Conservation (phyloP, 2,797 vertebrate genomes). For the Malurus leucopterus region DNA sequence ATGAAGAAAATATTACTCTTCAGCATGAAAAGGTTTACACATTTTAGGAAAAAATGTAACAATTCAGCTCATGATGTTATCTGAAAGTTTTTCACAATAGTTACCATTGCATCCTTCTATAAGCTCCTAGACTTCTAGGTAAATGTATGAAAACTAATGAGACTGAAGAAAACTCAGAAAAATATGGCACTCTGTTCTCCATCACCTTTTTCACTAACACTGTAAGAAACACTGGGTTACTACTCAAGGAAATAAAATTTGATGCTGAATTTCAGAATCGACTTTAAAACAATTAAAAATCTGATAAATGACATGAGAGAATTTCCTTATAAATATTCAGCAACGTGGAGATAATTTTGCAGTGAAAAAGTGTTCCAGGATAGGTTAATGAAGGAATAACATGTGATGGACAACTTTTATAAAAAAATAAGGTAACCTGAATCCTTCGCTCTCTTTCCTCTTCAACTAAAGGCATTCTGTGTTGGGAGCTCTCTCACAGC, state of each 20-base stretch:
- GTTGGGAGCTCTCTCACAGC: neutral
- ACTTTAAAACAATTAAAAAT: neutral
- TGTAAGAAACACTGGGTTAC: neutral
- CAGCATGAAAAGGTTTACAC: neutral
- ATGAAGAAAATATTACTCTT: neutral
- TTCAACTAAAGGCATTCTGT: neutral
- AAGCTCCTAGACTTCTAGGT: neutral
- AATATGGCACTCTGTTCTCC: neutral
- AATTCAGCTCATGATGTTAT: neutral
- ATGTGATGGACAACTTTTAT: rapidly evolving
- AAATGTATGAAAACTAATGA: neutral
- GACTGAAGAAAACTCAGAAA: neutral
- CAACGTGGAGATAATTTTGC: neutral
- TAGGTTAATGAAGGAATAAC: neutral
- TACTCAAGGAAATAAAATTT: neutral
- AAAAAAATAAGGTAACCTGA: neutral
- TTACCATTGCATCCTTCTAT: neutral
- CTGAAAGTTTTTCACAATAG: neutral
- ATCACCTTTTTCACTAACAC: neutral
- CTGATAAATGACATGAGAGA: neutral
- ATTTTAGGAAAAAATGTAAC: neutral
- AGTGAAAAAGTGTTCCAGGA: neutral
- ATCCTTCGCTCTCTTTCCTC: neutral
- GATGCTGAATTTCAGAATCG: neutral
- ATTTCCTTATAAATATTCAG: neutral